Conservation (phyloP, 1,140 invertebrate genomes). For the Drosophila auraria region DNA sequence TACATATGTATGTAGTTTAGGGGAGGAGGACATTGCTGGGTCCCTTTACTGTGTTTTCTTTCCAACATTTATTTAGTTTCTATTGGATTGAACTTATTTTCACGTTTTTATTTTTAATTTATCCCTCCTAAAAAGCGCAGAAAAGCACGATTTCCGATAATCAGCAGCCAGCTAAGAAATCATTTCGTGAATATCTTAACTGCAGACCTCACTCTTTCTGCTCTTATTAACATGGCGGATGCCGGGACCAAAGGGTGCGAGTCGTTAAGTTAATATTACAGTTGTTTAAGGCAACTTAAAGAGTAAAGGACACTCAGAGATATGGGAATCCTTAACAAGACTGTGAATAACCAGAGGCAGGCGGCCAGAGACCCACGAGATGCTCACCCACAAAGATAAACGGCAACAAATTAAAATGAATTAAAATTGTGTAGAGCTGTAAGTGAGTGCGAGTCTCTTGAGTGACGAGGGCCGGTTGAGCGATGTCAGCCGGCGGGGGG, state of each 20-base stretch:
- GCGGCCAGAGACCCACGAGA: not conserved
- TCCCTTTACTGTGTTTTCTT: too few species aligned
- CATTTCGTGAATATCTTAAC: not conserved
- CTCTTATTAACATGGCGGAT: constrained; percentile 1
- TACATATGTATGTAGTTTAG: constrained; percentile 4
- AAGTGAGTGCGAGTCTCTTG: constrained; percentile 35
- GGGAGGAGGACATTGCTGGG: not conserved
- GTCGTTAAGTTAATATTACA: constrained; percentile 27
- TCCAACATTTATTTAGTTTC: too few species aligned
- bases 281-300: constrained; percentile 47
- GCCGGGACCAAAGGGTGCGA: not conserved
- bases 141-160: too few species aligned
- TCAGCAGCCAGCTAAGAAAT: too few species aligned
- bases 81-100: too few species aligned
- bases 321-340: constrained; percentile 17
- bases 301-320: constrained; percentile 7
- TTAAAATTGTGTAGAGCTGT: constrained; percentile 59
- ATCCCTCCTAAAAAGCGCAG: too few species aligned
- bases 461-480: constrained; percentile 23
- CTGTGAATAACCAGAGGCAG: constrained; percentile 9
- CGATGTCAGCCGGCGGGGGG: not conserved
- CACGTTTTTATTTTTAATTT: too few species aligned
- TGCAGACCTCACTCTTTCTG: not conserved
- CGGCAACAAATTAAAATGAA: constrained; percentile 62
- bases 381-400: constrained; percentile 47